Percentiles rank a stretch among this genome's conserved stretches.
Conservation (phyloP, 2,113 vertebrate genomes). For the Chionis minor region DNA sequence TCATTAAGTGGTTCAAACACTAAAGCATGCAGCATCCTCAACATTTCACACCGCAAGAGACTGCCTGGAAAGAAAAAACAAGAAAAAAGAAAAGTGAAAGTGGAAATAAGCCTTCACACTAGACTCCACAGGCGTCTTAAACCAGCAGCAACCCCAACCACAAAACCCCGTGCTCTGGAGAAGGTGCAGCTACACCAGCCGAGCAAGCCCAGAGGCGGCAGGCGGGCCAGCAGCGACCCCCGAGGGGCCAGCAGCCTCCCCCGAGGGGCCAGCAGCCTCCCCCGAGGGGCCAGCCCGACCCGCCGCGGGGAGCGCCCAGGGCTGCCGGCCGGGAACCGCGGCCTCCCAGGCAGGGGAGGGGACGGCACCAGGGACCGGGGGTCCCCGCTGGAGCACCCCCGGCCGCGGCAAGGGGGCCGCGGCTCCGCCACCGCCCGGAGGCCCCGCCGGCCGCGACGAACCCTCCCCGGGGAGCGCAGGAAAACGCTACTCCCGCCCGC, state of each 20-base stretch:
- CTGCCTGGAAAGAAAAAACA: background rate
- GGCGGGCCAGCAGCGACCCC: too few relatives aligned
- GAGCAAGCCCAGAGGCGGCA: background rate
- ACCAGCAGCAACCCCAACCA: background rate
- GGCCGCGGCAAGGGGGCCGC: background rate
- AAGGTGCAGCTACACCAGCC: rapidly evolving
- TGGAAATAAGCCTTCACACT: background rate
- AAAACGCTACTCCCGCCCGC: background rate
- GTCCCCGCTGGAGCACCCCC: too few relatives aligned
- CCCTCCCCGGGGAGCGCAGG: background rate
- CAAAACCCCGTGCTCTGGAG: rapidly evolving
- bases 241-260: background rate
- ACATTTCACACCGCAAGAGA: background rate
- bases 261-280: rapidly evolving
- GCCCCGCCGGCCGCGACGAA: background rate
- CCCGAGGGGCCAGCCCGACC: rapidly evolving
- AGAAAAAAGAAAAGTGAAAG: background rate
- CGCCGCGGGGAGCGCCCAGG: background rate
- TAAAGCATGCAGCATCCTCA: background rate
- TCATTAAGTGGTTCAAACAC: background rate
- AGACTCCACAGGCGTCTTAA: background rate
- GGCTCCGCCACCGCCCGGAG: background rate
- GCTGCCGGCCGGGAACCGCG: background rate
- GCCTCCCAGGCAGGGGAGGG: background rate
- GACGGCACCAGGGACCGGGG: background rate